Percentiles rank a stretch among this genome's conserved stretches.
Evolutionary conservation across 2,113 vertebrate species (phyloP).

Genomic region (Orthonyx spaldingii): DNA sequence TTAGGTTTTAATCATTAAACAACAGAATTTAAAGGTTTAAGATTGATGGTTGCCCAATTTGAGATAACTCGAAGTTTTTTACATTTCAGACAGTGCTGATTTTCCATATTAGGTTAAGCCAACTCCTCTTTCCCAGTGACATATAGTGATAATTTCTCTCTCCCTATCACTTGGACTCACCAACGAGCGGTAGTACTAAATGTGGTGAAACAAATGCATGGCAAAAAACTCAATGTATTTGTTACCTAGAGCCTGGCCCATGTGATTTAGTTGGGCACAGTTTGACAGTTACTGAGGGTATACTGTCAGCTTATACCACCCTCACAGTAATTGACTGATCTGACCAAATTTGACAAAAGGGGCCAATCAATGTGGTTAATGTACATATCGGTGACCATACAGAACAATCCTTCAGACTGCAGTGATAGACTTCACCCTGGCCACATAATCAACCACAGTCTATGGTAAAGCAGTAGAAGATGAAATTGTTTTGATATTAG

Average conservation of each 20-base stretch:
- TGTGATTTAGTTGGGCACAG: not conserved
- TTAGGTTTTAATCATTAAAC: not conserved
- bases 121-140: not conserved
- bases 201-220: not conserved
- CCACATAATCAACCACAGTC: not conserved
- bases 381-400: accelerated
- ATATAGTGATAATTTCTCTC: accelerated
- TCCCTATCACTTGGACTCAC: too few species aligned
- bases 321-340: not conserved
- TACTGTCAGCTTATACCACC: not conserved
- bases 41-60: not conserved
- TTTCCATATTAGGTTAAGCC: not conserved
- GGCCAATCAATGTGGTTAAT: accelerated
- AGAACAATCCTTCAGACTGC: not conserved
- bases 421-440: not conserved
- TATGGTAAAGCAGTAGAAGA: not conserved
- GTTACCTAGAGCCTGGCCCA: too few species aligned
- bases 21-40: not conserved
- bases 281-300: not conserved
- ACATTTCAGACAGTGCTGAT: not conserved
- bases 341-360: not conserved
- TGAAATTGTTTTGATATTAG: not conserved
- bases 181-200: accelerated
- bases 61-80: not conserved
- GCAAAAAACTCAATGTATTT: not conserved